A percentile compares a stretch with the other conserved stretches of the same genome.
Evolutionary conservation across 2,113 vertebrate genomes (phyloP).

Genomic region (Cyanoramphus novaezelandiae): DNA sequence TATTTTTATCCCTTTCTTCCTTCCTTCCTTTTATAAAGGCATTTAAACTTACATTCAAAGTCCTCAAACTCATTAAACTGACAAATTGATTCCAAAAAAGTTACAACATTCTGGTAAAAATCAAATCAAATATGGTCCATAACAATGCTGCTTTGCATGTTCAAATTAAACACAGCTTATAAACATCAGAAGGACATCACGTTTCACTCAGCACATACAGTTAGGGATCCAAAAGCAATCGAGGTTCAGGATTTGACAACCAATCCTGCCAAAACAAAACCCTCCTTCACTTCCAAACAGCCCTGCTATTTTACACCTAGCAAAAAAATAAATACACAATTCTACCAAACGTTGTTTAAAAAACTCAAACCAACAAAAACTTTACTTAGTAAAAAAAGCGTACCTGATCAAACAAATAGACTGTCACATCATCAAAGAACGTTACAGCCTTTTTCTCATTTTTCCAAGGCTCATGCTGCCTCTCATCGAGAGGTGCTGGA

Average conservation of each 20-base stretch:
- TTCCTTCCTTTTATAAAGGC: neutral
- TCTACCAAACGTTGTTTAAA: neutral
- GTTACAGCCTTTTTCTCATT: constrained; percentile 85
- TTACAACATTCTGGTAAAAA: neutral
- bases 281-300: neutral
- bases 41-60: neutral
- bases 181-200: neutral
- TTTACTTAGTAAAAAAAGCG: neutral
- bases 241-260: neutral
- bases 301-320: neutral
- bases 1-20: neutral
- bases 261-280: neutral
- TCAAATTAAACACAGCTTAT: neutral
- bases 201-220: neutral
- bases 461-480: constrained; percentile 12
- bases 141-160: neutral
- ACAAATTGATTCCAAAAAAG: neutral
- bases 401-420: constrained; percentile 98
- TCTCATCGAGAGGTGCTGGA: neutral
- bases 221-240: neutral
- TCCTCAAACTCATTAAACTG: neutral
- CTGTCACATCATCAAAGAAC: constrained; percentile 95
- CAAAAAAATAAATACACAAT: neutral
- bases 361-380: neutral
- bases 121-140: neutral